Base-by-base conservation (phyloP, 2,888 invertebrate species). In the Pristionchus maxplancki region DNA sequence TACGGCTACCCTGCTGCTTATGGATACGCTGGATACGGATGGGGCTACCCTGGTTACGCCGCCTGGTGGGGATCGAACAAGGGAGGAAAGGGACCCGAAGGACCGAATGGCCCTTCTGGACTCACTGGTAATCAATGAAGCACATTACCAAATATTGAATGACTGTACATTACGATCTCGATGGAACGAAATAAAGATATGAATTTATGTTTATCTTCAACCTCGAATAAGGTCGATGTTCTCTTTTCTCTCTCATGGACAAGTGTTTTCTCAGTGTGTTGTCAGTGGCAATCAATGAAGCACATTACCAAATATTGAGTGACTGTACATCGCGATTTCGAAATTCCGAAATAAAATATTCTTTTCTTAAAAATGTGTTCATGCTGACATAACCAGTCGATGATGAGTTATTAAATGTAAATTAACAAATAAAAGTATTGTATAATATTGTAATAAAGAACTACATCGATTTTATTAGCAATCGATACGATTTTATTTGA, bases 21-120 rank as follows among this genome's bases (percentile, higher is more conserved):
- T 58, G 58, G 58, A 58, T 58, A 58, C 58, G 9, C n/a, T 74
- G 74, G 74, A 37, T 74, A 74, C 40, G 74, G 74, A 5, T 74
- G 74, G 74, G 74, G 74, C 13, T 74, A 74, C 74, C 24, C 40
- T 40, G 74, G 74, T 40, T 74, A 74, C 40, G 74, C 74, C 1
- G 40, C 67, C 0, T 67, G 67, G 67, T 67, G 67, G 67, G 67
- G 67, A 67, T 67, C 67, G 34, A 67, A 67, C 74, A 74, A 40
- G 74, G 74, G 74, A 74, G 74, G 74, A 74, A 74, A 74, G 74
- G 40, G 74, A 74, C 74, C 40, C 74, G 74, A 74, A 74, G 74
- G 74, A 74, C 37, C n/a, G 24, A n/a, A 24, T 58, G 58, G 58
- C 6, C 58, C 74, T 74, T 74, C 74, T 40, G 74, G 74, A 74